Base-by-base conservation (phyloP, 2,113 vertebrate genomes). In the Orycteropus afer region DNA sequence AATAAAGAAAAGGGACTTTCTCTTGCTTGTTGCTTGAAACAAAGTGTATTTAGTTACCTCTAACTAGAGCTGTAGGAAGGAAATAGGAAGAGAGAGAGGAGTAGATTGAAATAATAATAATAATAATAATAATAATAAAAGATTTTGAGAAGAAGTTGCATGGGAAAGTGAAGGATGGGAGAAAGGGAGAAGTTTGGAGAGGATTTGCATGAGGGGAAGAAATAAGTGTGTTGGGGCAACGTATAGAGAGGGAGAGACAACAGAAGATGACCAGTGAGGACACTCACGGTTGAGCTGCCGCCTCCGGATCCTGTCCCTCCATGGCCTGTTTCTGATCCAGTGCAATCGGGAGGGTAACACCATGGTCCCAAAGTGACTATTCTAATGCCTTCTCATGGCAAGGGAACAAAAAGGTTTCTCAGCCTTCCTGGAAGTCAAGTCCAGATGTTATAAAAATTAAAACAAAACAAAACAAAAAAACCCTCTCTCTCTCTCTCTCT, bases 241-340 rank as follows among this genome's bases (percentile, higher is more conserved):
- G 45, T 1, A n/a, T 1, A 65, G 6, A 40, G 23, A 40, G 42
- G 14, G 18, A 13, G 29, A 77, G 53, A n/a, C 18, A 3, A n/a
- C 0, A 3, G 2, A 0, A 14, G 15, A 27, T 40, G 55, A 42
- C 45, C 20, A 0, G 20, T 0, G 2, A 53, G 74, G 77, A 77
- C 90, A 99, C 99, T 99, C 98, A 99, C 99, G 98, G 97, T 98
- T 99, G 98, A 99, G 98, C 82, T 97, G 98, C 86, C 98, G 97
- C 67, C 98, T 98, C 95, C 97, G 85, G 87, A 98, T 98, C 81
- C 98, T 88, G 51, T 98, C 97, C 97, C 98, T 98, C 99, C 99
- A 99, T 57, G 98, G 98, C 96, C 98, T 97, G 17, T 96, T 98
- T 47, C 98, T 97, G 96, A 99, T 96, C 99, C 99, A 99, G 94